These are phyloP conservation scores for Agonopterix alstromeriana DNA, from an alignment of 2,888 invertebrate species.

Conservation along the genomic window DNA sequence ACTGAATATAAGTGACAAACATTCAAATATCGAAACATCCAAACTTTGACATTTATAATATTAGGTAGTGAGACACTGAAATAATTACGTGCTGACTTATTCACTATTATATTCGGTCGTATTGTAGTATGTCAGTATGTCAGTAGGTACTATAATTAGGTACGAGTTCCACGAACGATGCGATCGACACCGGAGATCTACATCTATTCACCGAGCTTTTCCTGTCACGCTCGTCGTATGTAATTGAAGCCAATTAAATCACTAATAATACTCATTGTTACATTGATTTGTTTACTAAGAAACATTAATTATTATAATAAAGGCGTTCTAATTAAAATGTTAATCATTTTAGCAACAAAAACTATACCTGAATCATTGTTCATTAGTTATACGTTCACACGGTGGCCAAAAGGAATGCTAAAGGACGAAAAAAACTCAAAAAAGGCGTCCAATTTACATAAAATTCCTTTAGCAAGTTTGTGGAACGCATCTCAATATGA, in stretches of 20 bases:
- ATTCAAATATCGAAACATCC: no score
- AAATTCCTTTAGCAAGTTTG: constrained; percentile 43
- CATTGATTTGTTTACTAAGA: constrained; percentile 4
- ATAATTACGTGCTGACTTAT: no score
- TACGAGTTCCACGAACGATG: constrained; percentile 45
- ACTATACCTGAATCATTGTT: constrained; percentile 1
- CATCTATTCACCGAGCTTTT: constrained; percentile 48
- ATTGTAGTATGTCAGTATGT: neutral
- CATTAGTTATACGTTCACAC: constrained; percentile 40
- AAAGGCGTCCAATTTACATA: constrained; percentile 56
- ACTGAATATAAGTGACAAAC: no score
- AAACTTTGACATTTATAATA: no score
- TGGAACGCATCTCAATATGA: constrained; percentile 4
- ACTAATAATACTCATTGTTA: constrained; percentile 5
- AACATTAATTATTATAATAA: neutral
- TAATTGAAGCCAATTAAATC: constrained; percentile 38
- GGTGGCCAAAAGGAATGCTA: constrained; percentile 36
- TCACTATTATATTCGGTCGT: neutral
- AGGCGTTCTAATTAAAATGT: constrained; percentile 3
- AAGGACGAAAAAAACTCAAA: constrained; percentile 31
- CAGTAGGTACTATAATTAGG: constrained; percentile 37
- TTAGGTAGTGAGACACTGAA: no score
- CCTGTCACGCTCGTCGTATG: constrained; percentile 46
- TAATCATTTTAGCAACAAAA: constrained; percentile 3
- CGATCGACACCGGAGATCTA: constrained; percentile 31